Evolutionary conservation across 2,888 invertebrate genomes (phyloP), one percentile per base, ranked within the genome.

Genomic region (Serripes groenlandicus): DNA sequence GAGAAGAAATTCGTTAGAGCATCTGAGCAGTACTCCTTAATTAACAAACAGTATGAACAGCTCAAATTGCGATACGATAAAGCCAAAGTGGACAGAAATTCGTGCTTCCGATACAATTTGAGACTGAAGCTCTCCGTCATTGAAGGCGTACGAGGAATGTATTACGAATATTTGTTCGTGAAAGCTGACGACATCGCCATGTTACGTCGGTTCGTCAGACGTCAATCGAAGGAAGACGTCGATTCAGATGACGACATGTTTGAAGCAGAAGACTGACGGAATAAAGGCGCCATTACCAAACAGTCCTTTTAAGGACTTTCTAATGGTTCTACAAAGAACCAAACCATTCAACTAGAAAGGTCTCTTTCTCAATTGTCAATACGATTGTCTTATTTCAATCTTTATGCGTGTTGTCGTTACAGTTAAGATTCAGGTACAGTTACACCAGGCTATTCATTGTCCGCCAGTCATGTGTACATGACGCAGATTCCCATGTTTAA

Each of bases 141-240:
- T 7, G 68, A 68, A n/a, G 68, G 68, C 35, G 68, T 49, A 4
- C 37, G 68, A 37, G n/a, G 28, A 26, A 68, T 68, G 68, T 68
- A 68, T 42, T 49, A 68, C 23, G 68, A 68, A 21, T 68, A 68
- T 32, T 18, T 68, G 9, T 42, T 26, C 42, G 42, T 68, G 68
- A 68, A 68, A 42, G 68, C 23, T 28, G 68, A 68, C n/a, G 68
- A 68, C 23, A 37, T 68, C 28, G 34, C 26, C 37, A 68, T 68
- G 68, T 26, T 68, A 49, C 37, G 68, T 23, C 37, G 30, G 18
- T 37, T 42, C 21, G 68, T 42, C 68, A 68, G 28, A 68, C 49
- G 49, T 28, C n/a, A 49, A 30, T 26, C 49, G 3, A 26, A 68
- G 28, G 21, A 30, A 32, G 34, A 32, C n/a, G 28, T 23, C 15